phyloP scores from a whole-genome alignment of 2,888 invertebrate genomes.

The Altica lythri region DNA sequence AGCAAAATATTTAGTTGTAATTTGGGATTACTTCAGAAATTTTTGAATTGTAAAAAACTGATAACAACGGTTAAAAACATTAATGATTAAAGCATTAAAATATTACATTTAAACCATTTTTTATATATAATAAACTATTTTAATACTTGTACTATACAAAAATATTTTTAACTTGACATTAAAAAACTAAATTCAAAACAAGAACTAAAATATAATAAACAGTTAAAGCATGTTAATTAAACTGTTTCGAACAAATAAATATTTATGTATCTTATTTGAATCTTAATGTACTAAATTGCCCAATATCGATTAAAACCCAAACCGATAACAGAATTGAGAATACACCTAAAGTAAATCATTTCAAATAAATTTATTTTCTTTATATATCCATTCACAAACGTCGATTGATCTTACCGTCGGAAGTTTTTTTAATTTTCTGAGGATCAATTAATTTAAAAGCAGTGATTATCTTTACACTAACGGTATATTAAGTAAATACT shows the following conservation, averaged over 20 bases:
- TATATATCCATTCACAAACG: background rate
- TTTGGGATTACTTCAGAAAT: too few relatives aligned
- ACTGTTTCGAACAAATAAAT: conserved; percentile 17
- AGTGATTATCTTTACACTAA: background rate
- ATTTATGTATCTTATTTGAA: conserved; percentile 20
- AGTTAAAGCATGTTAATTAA: conserved; percentile 16
- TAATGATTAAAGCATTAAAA: too few relatives aligned
- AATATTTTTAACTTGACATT: too few relatives aligned
- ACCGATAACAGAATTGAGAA: conserved; percentile 12
- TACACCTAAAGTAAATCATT: conserved; percentile 17
- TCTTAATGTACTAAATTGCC: conserved; percentile 15
- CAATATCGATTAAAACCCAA: conserved; percentile 17
- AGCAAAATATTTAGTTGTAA: too few relatives aligned
- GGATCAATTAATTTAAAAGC: conserved; percentile 5
- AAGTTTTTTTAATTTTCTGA: conserved; percentile 4
- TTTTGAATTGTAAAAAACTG: too few relatives aligned
- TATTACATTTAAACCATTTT: too few relatives aligned
- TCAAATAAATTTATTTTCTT: conserved; percentile 4
- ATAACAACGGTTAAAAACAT: too few relatives aligned
- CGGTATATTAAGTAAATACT: background rate
- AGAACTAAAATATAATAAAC: too few relatives aligned
- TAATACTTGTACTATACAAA: too few relatives aligned
- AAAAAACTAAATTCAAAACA: too few relatives aligned
- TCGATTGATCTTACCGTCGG: conserved; percentile 10
- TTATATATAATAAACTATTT: too few relatives aligned